phyloP scores from a whole-genome alignment of 2,113 vertebrate species.

The Picathartes gymnocephalus region DNA sequence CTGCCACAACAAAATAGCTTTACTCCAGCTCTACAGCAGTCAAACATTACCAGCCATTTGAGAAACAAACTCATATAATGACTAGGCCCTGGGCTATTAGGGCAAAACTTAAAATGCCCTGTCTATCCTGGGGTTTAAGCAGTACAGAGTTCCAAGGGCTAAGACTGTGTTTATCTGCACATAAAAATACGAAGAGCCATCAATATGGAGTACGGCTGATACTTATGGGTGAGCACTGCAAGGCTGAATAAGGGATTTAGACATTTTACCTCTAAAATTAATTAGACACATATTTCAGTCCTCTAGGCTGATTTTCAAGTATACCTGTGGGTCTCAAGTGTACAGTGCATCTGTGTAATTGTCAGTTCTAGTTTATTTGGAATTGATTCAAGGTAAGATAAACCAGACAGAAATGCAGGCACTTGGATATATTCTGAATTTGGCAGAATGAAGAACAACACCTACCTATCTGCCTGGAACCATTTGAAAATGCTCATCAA shows the following conservation, averaged over 20 bases:
- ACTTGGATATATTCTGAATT: neutral
- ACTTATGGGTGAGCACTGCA: neutral
- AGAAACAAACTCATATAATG: neutral
- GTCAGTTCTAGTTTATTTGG: neutral
- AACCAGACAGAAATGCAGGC: neutral
- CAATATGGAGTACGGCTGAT: neutral
- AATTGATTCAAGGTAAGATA: neutral
- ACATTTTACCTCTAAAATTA: neutral
- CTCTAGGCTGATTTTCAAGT: neutral
- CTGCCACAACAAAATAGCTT: neutral
- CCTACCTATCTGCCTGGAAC: neutral
- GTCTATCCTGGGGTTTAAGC: neutral
- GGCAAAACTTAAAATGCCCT: neutral
- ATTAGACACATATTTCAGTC: neutral
- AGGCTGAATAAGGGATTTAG: neutral
- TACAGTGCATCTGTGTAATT: neutral
- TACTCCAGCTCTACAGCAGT: neutral
- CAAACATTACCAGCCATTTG: neutral
- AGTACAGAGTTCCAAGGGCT: neutral
- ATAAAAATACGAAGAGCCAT: neutral
- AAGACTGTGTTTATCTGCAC: neutral
- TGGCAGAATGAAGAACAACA: neutral
- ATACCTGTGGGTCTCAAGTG: neutral
- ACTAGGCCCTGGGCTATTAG: neutral
- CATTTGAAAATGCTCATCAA: neutral